Evolutionary conservation across 1,140 invertebrate genomes (phyloP).

Genomic region (Samia ricini): DNA sequence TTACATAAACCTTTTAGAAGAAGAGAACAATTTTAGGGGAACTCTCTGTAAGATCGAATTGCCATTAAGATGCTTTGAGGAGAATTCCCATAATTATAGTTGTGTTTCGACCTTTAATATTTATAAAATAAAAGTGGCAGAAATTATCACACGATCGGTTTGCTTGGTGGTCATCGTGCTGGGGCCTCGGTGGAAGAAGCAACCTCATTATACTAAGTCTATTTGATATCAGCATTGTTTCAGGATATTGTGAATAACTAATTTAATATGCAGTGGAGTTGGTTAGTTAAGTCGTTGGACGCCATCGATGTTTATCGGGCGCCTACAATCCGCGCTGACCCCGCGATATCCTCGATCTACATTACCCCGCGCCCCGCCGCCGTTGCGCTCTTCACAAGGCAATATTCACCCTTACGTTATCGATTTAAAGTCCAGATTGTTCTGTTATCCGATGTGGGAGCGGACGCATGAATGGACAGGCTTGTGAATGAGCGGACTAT

Average conservation of each 20-base stretch:
- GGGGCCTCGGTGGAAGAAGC: no score
- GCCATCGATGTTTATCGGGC: slow-evolving; percentile 66
- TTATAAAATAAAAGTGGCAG: no score
- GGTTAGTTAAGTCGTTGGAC: slow-evolving; percentile 43
- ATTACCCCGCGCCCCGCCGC: slow-evolving; percentile 52
- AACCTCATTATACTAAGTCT: no score
- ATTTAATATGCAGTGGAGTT: background rate
- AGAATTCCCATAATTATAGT: no score
- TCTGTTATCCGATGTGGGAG: slow-evolving; percentile 21
- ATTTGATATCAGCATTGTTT: background rate
- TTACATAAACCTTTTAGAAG: no score
- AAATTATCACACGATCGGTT: no score
- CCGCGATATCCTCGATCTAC: slow-evolving; percentile 72
- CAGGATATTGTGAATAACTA: background rate
- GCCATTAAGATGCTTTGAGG: no score
- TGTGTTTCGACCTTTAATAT: no score
- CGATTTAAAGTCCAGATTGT: slow-evolving; percentile 46
- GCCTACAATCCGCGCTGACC: slow-evolving; percentile 74
- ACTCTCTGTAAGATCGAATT: no score
- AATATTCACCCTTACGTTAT: slow-evolving; percentile 37
- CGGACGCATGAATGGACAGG: slow-evolving; percentile 70
- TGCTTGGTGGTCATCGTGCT: no score
- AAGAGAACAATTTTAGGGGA: no score
- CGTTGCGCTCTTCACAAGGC: slow-evolving; percentile 14
- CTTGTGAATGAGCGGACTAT: slow-evolving; percentile 76